Base-by-base conservation (phyloP, 2,888 invertebrate genomes). In the Rhabditoides inermis region DNA sequence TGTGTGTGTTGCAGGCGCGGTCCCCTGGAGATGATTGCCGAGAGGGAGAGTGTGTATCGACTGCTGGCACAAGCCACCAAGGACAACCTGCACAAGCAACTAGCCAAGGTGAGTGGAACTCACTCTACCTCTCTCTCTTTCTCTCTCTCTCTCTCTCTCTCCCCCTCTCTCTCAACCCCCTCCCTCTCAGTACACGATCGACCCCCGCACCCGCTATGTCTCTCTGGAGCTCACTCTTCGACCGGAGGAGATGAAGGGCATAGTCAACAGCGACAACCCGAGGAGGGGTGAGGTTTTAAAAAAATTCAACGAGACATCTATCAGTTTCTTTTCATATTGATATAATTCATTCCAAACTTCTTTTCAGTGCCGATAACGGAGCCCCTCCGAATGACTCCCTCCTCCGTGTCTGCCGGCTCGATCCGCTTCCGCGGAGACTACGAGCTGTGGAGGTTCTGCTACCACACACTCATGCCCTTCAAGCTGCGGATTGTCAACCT, bases 21-120 rank as follows among this genome's bases (percentile, higher is more conserved):
- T 4, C 50, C 53, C 5, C 35, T 65, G 28, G 58, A 80, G 58
- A 88, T 92, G 23, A 80, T 98, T 48, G 90, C 92, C 0, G 92
- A 95, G 79, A 82, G 95, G 40, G 95, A 98, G 80, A 88, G 88
- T 57, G 87, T 94, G 63, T 94, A 91, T 78, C 83, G 88, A 64
- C 82, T 87, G 15, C 76, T 86, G 76, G 89, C 87, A 53, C 95
- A 95, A 83, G 94, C 95, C 1, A 95, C 91, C 0, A 91, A 94
- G 0, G 91, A 92, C 79, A 94, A 94, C 77, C 81, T 95, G 52
- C 53, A 63, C 42, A 58, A 53, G 25, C 28, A 53, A 15, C 35
- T 60, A 15, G 45, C 36, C 23, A 60, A 60, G 50, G 65, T 65
- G 36, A 12, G 35, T 20, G 45, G 25, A 26, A 48, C 20, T n/a